Conservation (phyloP, 2,888 invertebrate species). For the Tipula vernalis region DNA sequence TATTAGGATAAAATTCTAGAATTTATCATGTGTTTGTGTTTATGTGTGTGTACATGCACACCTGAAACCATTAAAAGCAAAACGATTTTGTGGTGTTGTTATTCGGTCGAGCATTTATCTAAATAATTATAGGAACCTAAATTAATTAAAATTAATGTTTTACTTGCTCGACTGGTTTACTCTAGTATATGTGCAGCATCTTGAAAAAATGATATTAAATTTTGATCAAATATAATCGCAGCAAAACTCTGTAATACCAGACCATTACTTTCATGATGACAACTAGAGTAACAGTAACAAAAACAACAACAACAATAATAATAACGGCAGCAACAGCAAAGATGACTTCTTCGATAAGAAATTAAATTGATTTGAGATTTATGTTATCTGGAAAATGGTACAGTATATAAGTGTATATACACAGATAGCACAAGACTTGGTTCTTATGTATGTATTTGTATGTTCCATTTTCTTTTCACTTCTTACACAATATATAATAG, state of each 20-base stretch:
- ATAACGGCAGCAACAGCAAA: neutral
- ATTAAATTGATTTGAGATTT: slow-evolving; percentile 4
- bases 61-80: neutral
- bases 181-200: neutral
- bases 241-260: neutral
- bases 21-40: neutral
- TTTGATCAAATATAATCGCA: neutral
- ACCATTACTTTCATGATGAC: neutral
- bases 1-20: neutral
- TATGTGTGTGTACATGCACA: neutral
- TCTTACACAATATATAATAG: neutral
- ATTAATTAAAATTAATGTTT: slow-evolving; percentile 4
- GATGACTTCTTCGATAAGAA: neutral
- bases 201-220: neutral
- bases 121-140: neutral
- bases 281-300: neutral
- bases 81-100: neutral
- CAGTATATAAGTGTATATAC: neutral
- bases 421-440: neutral
- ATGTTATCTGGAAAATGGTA: neutral
- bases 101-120: neutral
- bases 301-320: neutral
- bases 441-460: neutral
- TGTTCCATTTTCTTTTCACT: neutral
- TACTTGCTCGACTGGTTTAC: neutral